Evolutionary conservation across 1,140 invertebrate genomes (phyloP), one percentile per base, ranked within the genome.

Genomic region (Ooceraea biroi): DNA sequence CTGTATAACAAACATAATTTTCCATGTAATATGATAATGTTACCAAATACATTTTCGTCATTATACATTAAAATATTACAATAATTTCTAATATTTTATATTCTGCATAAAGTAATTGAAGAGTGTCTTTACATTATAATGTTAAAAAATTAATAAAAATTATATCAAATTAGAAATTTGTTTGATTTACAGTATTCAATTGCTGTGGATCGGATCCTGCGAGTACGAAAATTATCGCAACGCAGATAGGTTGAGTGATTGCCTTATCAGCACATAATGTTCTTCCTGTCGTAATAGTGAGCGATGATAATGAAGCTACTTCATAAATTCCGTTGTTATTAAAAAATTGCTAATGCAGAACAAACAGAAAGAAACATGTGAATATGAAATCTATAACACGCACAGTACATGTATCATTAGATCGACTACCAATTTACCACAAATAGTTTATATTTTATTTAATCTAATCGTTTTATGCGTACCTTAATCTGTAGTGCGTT

Each of bases 161-260:
- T 14, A 46, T 46, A 0, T 10, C 57, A 82, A 57, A 22, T 73
- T 57, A 10, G 5, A 66, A 50, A 74, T 57, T n/a, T n/a, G 44
- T 52, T 69, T 48, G 63, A 85, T 41, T 89, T 86, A 93, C 92
- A 14, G 72, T 88, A 87, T 96, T 95, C 44, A 95, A 90, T 88
- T 96, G 95, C 0, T 90, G 89, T 10, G 90, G 88, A 90, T 95
- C 94, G 87, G 93, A 95, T 48, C 96, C 96, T 58, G 91, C 92
- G 0, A 96, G 82, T 3, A 95, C 87, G 85, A 96, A 97, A 1
- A 96, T 84, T 0, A 95, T 85, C 85, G 96, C 96, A 7, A 92
- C 92, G 86, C 96, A 97, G 19, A 96, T 63, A 7, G 91, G 84
- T 44, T 95, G 94, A n/a, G 91, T 88, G 1, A 91, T 44, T 0